These are phyloP conservation scores for Loris lydekkerianus DNA, from an alignment of 2,797 vertebrate genomes.

Conservation along the genomic window DNA sequence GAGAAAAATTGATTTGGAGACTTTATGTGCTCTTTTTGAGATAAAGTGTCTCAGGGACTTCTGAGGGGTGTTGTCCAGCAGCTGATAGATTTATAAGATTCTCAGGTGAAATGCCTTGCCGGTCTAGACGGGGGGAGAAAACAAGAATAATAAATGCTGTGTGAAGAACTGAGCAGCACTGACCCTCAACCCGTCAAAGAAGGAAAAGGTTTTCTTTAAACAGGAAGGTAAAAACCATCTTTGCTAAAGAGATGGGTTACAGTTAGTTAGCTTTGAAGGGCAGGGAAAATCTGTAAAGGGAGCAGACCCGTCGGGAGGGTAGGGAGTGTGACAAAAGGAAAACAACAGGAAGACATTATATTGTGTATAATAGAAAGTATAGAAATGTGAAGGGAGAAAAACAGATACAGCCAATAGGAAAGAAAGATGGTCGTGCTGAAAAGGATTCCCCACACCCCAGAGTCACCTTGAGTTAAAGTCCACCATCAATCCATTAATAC, in stretches of 20 bases:
- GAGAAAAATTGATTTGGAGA: conserved; percentile 53
- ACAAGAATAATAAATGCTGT: conserved; percentile 10
- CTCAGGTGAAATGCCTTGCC: background rate
- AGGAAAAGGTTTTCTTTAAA: background rate
- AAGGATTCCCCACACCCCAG: background rate
- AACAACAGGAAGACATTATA: background rate
- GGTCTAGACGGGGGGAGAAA: background rate
- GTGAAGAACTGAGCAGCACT: background rate
- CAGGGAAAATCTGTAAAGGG: conserved; percentile 9
- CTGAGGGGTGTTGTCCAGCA: background rate
- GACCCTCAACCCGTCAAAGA: background rate
- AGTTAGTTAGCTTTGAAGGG: background rate
- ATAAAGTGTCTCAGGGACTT: background rate
- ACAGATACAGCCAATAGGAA: background rate
- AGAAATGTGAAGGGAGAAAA: background rate
- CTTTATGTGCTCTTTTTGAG: conserved; percentile 8
- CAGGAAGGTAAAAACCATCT: conserved; percentile 37
- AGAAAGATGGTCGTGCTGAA: background rate
- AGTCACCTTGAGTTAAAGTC: background rate
- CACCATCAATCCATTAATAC: background rate
- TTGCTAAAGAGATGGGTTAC: background rate
- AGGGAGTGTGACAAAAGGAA: background rate
- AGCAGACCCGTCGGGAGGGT: background rate
- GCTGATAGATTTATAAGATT: background rate
- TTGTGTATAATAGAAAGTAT: background rate